These are phyloP conservation scores for Villa cingulata DNA, from an alignment of 2,888 invertebrate genomes.

Conservation along the genomic window DNA sequence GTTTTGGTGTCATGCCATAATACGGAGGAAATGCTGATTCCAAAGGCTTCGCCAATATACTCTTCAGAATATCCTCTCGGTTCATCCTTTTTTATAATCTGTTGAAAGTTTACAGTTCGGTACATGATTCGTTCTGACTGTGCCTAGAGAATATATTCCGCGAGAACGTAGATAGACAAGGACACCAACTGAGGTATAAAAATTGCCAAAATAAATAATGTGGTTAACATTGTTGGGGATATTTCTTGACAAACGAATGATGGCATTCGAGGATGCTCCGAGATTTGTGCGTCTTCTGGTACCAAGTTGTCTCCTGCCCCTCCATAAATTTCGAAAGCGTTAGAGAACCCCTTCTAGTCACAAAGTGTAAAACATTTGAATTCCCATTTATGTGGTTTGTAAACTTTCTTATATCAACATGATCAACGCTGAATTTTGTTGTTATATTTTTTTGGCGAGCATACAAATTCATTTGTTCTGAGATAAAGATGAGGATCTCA, in stretches of 20 bases:
- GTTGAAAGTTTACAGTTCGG: constrained; percentile 6
- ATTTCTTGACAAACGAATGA: constrained; percentile 11
- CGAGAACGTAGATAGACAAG: constrained; percentile 3
- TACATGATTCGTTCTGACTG: not conserved
- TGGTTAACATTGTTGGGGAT: not conserved
- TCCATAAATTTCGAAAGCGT: constrained; percentile 14
- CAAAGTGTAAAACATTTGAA: constrained; percentile 11
- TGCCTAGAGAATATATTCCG: constrained; percentile 7
- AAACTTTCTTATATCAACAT: constrained; percentile 11
- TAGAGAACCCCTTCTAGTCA: constrained; percentile 14
- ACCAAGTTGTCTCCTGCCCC: constrained; percentile 14
- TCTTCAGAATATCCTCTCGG: not conserved
- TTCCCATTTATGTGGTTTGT: constrained; percentile 14
- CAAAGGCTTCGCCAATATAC: not conserved
- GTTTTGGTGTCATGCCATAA: constrained; percentile 1
- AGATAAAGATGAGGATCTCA: constrained; percentile 10
- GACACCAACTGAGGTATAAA: constrained; percentile 5
- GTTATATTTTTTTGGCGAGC: constrained; percentile 10
- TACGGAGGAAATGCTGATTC: not conserved
- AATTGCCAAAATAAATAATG: constrained; percentile 5
- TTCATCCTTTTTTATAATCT: not conserved
- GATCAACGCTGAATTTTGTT: constrained; percentile 11
- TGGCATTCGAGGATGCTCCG: constrained; percentile 14
- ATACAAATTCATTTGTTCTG: constrained; percentile 12
- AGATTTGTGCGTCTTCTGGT: constrained; percentile 11